phyloP scores from a whole-genome alignment of 2,113 vertebrate genomes.

The Gymnorhina tibicen region DNA sequence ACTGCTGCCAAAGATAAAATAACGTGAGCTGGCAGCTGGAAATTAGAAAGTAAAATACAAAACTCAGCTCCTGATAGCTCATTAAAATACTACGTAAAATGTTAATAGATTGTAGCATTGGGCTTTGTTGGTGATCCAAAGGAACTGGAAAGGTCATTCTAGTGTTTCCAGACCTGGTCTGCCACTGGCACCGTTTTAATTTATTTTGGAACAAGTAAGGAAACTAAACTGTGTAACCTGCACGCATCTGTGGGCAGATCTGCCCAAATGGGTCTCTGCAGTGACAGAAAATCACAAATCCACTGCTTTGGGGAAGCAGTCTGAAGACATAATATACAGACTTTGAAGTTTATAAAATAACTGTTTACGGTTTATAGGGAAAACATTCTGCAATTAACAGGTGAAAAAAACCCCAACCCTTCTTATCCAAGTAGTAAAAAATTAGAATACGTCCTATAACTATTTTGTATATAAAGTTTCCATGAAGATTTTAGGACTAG shows the following conservation, averaged over 20 bases:
- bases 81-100: not conserved
- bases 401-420: not conserved
- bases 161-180: not conserved
- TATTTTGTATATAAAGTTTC: not conserved
- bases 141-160: not conserved
- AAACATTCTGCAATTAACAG: not conserved
- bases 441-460: not conserved
- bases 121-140: conserved; percentile 22
- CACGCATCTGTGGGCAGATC: not conserved
- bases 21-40: not conserved
- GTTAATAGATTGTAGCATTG: not conserved
- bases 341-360: conserved; percentile 42
- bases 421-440: conserved; percentile 1
- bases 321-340: not conserved
- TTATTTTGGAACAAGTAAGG: not conserved
- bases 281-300: not conserved
- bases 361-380: not conserved
- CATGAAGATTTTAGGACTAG: not conserved
- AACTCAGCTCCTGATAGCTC: not conserved
- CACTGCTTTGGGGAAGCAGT: not conserved
- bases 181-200: not conserved
- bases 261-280: not conserved
- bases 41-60: not conserved
- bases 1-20: conserved; percentile 18
- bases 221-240: not conserved